Evolutionary conservation across 2,888 invertebrate genomes (phyloP), one percentile per base, ranked within the genome.

Genomic region (Gasteruption jaculator): DNA sequence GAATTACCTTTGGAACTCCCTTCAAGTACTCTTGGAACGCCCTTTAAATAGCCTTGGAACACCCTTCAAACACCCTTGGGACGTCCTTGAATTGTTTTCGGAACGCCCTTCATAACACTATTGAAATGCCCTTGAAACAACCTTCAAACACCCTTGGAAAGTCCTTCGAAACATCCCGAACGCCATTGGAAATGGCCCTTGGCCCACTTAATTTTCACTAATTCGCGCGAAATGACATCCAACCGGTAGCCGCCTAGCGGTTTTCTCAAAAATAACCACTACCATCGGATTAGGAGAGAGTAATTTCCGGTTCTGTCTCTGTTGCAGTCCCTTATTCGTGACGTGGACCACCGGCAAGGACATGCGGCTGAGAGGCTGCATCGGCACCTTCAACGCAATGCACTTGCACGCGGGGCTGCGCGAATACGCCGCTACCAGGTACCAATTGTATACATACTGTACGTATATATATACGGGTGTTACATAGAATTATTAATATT

Each of bases 271-370:
- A 42, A 42, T 32, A 47, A 25, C 31, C 29, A 26, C 18, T 32
- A 33, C 43, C 42, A 41, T 46, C 34, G 38, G 37, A n/a, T n/a
- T n/a, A n/a, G n/a, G n/a, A n/a, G n/a, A n/a, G n/a, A n/a, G n/a
- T 15, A 22, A 6, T 18, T 37, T 43, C 38, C 35, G 24, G 19
- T 38, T 46, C 37, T 48, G n/a, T 48, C 52, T 42, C 36, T 53
- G 60, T 78, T 79, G 49, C 76, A 93, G 93, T 74, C 99, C 99
- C 41, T 78, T 99, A 67, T 99, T 99, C 78, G 99, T 99, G 54
- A 99, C 99, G 49, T 99, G 99, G 99, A 91, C 93, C 75, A 92
- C 93, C 68, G 99, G 97, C 38, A 86, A 90, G 68, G 95, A 95
- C 68, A 86, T 91, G 65, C 83, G 93, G 52, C 80, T 99, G 48